Conservation (phyloP, 1,140 invertebrate genomes). For the Platyscapa corneri region DNA sequence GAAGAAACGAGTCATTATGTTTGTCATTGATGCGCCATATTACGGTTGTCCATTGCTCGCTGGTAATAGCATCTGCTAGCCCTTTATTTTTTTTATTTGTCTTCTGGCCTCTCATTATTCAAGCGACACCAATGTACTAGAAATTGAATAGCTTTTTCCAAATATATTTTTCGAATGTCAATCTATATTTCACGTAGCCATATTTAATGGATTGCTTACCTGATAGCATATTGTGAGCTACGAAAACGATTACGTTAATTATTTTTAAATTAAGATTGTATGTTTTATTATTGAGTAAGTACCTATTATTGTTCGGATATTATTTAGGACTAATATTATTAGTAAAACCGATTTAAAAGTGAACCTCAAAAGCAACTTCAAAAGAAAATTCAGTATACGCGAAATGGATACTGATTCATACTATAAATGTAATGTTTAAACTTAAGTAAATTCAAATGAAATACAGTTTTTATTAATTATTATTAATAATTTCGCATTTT, state of each 20-base stretch:
- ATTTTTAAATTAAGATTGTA: no score
- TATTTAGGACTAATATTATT: no score
- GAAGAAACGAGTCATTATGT: slow-evolving; percentile 43
- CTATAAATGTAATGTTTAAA: background rate
- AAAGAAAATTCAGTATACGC: background rate
- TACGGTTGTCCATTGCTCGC: slow-evolving; percentile 2
- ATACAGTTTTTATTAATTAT: background rate
- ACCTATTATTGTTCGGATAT: no score
- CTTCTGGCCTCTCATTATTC: background rate
- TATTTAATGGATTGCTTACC: background rate
- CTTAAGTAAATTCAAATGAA: background rate
- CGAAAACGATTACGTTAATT: no score
- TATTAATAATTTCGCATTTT: background rate
- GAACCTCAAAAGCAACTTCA: background rate
- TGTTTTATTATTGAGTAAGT: no score
- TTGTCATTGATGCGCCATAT: slow-evolving; percentile 35
- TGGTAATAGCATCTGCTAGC: slow-evolving; percentile 29
- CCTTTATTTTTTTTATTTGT: background rate
- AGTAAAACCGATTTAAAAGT: background rate
- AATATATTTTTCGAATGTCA: background rate
- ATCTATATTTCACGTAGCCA: background rate
- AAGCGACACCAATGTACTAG: background rate
- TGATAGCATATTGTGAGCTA: no score
- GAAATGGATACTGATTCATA: background rate
- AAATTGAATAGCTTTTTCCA: background rate